These are phyloP conservation scores for Oncorhynchus tshawytscha DNA, from an alignment of 2,113 vertebrate species.

Conservation along the genomic window DNA sequence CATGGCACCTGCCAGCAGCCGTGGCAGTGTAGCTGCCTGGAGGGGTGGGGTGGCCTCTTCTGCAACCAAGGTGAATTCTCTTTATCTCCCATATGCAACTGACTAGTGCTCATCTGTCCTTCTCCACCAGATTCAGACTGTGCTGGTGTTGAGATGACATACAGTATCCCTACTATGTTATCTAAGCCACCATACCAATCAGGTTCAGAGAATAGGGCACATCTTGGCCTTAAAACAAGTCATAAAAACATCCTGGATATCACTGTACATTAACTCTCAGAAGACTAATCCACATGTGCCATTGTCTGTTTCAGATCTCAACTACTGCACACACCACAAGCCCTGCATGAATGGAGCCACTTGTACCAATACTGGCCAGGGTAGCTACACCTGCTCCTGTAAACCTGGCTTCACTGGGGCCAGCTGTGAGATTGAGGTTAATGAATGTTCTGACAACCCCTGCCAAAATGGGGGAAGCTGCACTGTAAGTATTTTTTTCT, in stretches of 20 bases:
- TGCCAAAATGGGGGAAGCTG: constrained; percentile 97
- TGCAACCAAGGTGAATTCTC: constrained; percentile 93
- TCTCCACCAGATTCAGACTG: neutral
- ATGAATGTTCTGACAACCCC: constrained; percentile 87
- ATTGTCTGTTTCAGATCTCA: constrained; percentile 82
- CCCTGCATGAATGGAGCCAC: constrained; percentile 95
- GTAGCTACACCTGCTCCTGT: constrained; percentile 96
- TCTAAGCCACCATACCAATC: too few species aligned
- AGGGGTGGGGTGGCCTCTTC: constrained; percentile 98
- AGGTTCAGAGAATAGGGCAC: too few species aligned
- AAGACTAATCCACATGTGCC: neutral
- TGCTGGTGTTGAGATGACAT: too few species aligned
- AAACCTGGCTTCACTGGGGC: constrained; percentile 88
- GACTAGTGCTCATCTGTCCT: too few species aligned
- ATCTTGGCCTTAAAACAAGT: neutral
- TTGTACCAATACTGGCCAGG: constrained; percentile 97
- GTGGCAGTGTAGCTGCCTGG: constrained; percentile 98
- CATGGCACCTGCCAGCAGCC: constrained; percentile 98
- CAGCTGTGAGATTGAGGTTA: constrained; percentile 89
- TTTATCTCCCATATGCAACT: neutral
- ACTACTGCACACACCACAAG: constrained; percentile 98
- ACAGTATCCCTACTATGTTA: too few species aligned
- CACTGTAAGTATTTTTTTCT: constrained; percentile 78
- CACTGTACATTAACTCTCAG: neutral
- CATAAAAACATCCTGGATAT: neutral